Evolutionary conservation across 1,140 invertebrate species (phyloP), one percentile per base, ranked within the genome.

Genomic region (Brachionus angularis): DNA sequence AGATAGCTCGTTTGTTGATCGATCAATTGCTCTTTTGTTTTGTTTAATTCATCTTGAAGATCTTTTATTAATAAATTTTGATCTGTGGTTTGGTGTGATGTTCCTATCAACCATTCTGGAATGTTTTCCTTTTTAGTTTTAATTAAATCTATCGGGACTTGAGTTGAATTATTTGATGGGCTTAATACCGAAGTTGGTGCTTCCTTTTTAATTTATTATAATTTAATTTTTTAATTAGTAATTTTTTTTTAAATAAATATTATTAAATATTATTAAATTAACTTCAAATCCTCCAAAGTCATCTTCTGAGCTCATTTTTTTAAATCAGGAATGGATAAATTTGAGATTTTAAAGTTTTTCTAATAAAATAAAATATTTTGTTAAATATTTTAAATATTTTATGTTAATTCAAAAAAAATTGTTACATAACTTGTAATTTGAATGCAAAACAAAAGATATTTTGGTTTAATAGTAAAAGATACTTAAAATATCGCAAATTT

Each of bases 281-380:
- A 55, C 53, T 33, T 58, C 53, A 12, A 58, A 58, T 18, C 53
- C 53, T 39, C 53, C 53, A 25, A 58, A 58, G 18, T 58, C 53
- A 23, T 58, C 53, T 39, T 58, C 53, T n/a, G n/a, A n/a, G n/a
- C n/a, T n/a, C 53, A 58, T 58, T 55, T 34, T 33, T 16, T 2
- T 55, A 16, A 29, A 34, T n/a, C 29, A 55, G 21, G 29, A 55
- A 55, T 7, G 16, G n/a, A n/a, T n/a, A 55, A 33, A 55, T 52
- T 29, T 52, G 49, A 52, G 27, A 14, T 52, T 52, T 10, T 52
- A 52, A 52, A 52, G 14, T 27, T 29, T n/a, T 27, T n/a, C 14
- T 52, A n/a, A n/a, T n/a, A n/a, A n/a, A n/a, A n/a, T n/a, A n/a
- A n/a, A n/a, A n/a, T n/a, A n/a, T n/a, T n/a, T n/a, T n/a, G n/a